Evolutionary conservation across 2,113 vertebrate species (phyloP).

Genomic region (Notarius lentiginosus): DNA sequence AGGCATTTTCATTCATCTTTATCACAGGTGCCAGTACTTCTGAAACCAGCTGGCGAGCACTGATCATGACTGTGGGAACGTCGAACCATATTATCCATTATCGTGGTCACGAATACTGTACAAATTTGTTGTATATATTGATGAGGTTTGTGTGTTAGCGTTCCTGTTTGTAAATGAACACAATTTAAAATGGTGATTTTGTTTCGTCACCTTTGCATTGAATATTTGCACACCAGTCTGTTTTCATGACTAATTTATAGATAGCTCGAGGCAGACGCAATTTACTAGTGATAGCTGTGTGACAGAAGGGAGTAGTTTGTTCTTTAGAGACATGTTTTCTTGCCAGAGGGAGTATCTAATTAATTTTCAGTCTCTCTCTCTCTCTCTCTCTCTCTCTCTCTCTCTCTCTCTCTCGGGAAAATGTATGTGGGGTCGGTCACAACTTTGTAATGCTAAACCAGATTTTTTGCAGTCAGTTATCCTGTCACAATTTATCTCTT

Average conservation of each 20-base stretch:
- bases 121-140: background rate
- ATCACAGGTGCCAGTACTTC: background rate
- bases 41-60: background rate
- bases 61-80: background rate
- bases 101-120: background rate
- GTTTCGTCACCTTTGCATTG: background rate
- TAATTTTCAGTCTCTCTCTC: conserved; percentile 15
- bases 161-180: background rate
- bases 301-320: background rate
- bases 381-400: background rate
- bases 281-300: conserved; percentile 1
- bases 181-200: background rate
- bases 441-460: conserved; percentile 32
- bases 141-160: background rate
- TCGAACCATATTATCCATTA: background rate
- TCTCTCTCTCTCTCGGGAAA: background rate
- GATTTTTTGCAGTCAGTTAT: conserved; percentile 30
- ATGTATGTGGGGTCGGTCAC: conserved; percentile 32
- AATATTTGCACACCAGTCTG: conserved; percentile 4
- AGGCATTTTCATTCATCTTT: background rate
- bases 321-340: conserved; percentile 27
- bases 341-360: conserved; percentile 30
- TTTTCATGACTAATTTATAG: conserved; percentile 35
- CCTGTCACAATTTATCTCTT: conserved; percentile 26
- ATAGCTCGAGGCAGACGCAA: background rate